A percentile compares a stretch with the other conserved stretches of the same genome.
Evolutionary conservation across 2,797 vertebrate species (phyloP).

Genomic region (Anableps anableps): DNA sequence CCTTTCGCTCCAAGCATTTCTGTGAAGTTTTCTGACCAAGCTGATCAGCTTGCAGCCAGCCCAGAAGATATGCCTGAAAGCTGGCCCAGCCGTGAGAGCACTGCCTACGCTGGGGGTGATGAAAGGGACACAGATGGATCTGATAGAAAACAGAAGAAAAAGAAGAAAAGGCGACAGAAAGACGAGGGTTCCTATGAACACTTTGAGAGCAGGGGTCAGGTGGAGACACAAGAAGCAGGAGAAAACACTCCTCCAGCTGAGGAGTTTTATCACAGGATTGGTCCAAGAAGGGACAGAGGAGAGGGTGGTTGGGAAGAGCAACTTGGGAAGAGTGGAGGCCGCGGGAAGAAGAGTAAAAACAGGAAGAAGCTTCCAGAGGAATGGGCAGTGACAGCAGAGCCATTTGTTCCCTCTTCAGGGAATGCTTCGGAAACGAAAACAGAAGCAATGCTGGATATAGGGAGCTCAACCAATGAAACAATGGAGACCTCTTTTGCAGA

Average conservation of each 20-base stretch:
- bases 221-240: slow-evolving; percentile 54
- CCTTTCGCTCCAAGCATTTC: slow-evolving; percentile 82
- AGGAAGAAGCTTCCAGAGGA: slow-evolving; percentile 85
- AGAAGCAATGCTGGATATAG: slow-evolving; percentile 49
- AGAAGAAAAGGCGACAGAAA: slow-evolving; percentile 83
- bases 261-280: slow-evolving; percentile 64
- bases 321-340: slow-evolving; percentile 70
- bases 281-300: slow-evolving; percentile 68
- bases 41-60: slow-evolving; percentile 65
- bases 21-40: slow-evolving; percentile 78
- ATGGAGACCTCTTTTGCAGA: slow-evolving; percentile 45
- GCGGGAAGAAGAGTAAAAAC: slow-evolving; percentile 79
- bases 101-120: slow-evolving; percentile 63
- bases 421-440: slow-evolving; percentile 34
- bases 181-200: slow-evolving; percentile 73
- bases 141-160: slow-evolving; percentile 83
- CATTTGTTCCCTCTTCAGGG: slow-evolving; percentile 57
- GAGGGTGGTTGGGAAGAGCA: slow-evolving; percentile 81
- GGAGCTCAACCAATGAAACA: slow-evolving; percentile 25
- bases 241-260: slow-evolving; percentile 65
- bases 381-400: slow-evolving; percentile 75
- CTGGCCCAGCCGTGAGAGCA: slow-evolving; percentile 68
- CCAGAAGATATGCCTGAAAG: slow-evolving; percentile 60
- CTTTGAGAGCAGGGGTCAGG: slow-evolving; percentile 45
- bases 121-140: slow-evolving; percentile 74